phyloP scores from a whole-genome alignment of 2,113 vertebrate genomes.

The Nasalis larvatus region DNA sequence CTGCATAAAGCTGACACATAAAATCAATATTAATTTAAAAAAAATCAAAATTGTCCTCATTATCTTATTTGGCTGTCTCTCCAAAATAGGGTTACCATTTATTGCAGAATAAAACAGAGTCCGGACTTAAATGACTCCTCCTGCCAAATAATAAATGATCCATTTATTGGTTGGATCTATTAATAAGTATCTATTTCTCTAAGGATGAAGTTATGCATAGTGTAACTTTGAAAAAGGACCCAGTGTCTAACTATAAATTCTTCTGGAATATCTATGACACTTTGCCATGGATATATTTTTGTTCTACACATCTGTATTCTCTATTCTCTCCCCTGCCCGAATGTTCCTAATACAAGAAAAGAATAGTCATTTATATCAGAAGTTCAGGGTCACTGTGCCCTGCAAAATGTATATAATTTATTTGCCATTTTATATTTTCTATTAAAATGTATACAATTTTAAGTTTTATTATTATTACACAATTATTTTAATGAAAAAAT shows the following conservation, averaged over 20 bases:
- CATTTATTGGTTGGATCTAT: not conserved
- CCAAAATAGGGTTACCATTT: not conserved
- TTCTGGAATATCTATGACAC: not conserved
- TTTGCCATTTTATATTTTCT: not conserved
- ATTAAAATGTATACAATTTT: not conserved
- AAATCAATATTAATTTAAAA: constrained; percentile 75
- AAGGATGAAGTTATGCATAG: not conserved
- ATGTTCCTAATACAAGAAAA: not conserved
- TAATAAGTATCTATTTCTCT: not conserved
- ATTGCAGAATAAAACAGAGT: constrained; percentile 17
- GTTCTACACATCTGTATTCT: not conserved
- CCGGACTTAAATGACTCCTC: not conserved
- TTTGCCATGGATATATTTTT: not conserved
- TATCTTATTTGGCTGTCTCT: constrained; percentile 63
- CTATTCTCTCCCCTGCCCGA: not conserved
- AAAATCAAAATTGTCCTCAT: constrained; percentile 61
- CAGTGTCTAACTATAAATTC: not conserved
- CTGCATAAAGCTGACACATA: constrained; percentile 62
- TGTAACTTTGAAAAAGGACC: not conserved
- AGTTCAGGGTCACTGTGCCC: not conserved
- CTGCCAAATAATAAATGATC: not conserved
- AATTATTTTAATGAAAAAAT: not conserved
- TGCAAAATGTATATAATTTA: not conserved
- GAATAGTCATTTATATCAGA: not conserved
- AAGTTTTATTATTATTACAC: not conserved